A percentile compares a stretch with the other conserved stretches of the same genome.
These are phyloP conservation scores for Xyrauchen texanus DNA, from an alignment of 2,113 vertebrate species.

Conservation along the genomic window DNA sequence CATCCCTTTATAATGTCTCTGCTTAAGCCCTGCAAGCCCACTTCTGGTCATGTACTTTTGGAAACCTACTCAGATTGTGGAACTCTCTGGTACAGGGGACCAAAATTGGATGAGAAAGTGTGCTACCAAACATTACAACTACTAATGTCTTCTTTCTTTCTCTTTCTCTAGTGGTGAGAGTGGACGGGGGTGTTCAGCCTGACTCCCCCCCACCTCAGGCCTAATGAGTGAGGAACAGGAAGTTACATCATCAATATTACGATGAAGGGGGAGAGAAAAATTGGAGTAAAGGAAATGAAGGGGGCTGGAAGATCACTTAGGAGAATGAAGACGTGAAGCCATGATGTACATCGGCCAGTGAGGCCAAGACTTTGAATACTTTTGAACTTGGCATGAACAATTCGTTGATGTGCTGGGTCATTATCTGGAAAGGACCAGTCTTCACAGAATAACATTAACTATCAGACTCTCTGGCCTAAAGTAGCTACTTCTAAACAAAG, in stretches of 20 bases:
- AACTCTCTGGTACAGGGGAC: no score
- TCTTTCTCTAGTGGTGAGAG: constrained; percentile 70
- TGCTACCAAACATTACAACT: background rate
- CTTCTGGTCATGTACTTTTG: no score
- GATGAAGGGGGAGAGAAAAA: constrained; percentile 4
- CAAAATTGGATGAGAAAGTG: background rate
- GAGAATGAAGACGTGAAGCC: constrained; percentile 46
- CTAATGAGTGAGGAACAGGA: constrained; percentile 57
- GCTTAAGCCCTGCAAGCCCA: no score
- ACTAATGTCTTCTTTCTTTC: constrained; percentile 25
- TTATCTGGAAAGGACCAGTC: constrained; percentile 19
- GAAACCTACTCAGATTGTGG: no score
- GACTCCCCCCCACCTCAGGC: constrained; percentile 67
- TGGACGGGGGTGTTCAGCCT: constrained; percentile 68
- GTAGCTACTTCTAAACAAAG: constrained; percentile 30
- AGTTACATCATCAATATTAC: constrained; percentile 15
- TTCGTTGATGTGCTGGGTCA: constrained; percentile 14
- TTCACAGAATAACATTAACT: background rate
- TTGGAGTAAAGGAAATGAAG: constrained; percentile 5
- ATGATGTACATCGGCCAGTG: background rate
- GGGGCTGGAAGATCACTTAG: constrained; percentile 29
- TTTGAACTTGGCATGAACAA: constrained; percentile 20
- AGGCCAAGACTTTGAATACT: constrained; percentile 1
- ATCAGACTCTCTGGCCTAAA: constrained; percentile 6
- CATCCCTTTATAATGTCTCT: no score